A percentile compares a stretch with the other conserved stretches of the same genome.
These are phyloP conservation scores for Indicator indicator DNA, from an alignment of 2,113 vertebrate genomes.

Conservation along the genomic window DNA sequence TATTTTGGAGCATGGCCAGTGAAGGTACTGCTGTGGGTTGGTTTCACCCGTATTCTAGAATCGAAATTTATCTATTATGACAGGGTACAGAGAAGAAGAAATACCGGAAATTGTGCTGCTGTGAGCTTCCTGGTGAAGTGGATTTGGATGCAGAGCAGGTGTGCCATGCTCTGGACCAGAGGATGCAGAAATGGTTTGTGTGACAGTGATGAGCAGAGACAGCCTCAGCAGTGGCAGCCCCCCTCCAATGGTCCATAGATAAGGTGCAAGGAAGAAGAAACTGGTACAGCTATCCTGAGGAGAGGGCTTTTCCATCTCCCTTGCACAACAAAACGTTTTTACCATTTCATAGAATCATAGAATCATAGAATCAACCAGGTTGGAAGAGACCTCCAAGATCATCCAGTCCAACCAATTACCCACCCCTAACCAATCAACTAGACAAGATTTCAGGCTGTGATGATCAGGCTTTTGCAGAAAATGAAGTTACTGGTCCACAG, in stretches of 20 bases:
- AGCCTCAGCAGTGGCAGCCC: neutral
- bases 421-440: no score
- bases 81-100: neutral
- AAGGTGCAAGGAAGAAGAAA: neutral
- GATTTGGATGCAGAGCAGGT: neutral
- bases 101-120: neutral
- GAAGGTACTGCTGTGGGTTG: neutral
- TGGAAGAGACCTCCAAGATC: no score
- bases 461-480: neutral
- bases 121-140: neutral
- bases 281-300: neutral
- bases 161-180: neutral
- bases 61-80: neutral
- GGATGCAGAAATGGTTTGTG: neutral
- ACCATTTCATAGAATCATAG: neutral
- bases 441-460: neutral
- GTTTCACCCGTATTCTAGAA: neutral
- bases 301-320: neutral
- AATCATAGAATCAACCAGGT: no score
- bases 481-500: accelerated
- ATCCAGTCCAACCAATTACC: no score
- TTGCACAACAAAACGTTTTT: neutral
- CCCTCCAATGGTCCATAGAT: neutral
- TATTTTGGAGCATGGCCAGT: neutral
- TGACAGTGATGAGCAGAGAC: neutral